Evolutionary conservation across 2,888 invertebrate species (phyloP).

Genomic region (Malthinus seriepunctatus): DNA sequence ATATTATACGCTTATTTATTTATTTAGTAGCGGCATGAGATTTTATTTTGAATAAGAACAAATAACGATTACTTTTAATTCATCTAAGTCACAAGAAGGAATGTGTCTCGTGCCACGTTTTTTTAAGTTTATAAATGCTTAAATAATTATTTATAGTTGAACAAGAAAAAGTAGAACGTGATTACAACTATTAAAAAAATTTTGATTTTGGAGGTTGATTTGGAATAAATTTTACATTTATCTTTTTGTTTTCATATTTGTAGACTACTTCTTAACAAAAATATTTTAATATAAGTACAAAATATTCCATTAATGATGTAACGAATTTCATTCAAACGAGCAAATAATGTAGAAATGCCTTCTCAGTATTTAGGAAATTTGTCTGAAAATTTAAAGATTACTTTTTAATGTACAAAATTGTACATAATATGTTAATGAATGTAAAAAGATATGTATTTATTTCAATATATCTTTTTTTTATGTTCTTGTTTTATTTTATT

Average conservation of each 20-base stretch:
- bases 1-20: too few species aligned
- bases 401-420: constrained; percentile 26
- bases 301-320: constrained; percentile 22
- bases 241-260: background rate
- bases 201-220: too few species aligned
- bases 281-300: constrained; percentile 16
- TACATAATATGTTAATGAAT: constrained; percentile 26
- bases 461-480: constrained; percentile 27
- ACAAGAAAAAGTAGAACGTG: too few species aligned
- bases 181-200: too few species aligned
- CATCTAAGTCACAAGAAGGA: too few species aligned
- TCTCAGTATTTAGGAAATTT: constrained; percentile 32
- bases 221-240: too few species aligned
- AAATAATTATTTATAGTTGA: too few species aligned
- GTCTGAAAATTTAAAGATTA: constrained; percentile 13
- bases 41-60: too few species aligned
- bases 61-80: too few species aligned
- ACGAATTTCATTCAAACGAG: constrained; percentile 18
- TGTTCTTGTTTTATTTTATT: constrained; percentile 19
- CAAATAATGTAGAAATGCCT: constrained; percentile 33
- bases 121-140: too few species aligned
- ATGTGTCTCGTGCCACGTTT: too few species aligned
- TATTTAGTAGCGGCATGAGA: too few species aligned
- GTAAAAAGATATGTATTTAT: constrained; percentile 27
- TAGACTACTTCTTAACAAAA: constrained; percentile 7